phyloP scores from a whole-genome alignment of 2,888 invertebrate genomes.

The Synergus japonicus region DNA sequence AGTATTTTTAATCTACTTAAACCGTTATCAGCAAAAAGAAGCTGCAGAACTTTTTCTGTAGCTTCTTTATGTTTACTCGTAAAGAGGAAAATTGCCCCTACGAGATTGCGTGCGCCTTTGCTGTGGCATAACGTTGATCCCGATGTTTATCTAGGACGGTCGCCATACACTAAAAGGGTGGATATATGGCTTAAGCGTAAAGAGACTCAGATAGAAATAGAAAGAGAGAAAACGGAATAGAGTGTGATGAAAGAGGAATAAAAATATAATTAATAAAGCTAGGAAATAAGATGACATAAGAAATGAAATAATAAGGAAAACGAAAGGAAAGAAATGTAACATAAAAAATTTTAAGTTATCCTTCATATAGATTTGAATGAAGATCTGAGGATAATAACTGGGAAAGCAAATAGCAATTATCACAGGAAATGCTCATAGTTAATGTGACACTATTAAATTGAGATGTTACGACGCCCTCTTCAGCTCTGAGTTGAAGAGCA shows the following conservation, averaged over 20 bases:
- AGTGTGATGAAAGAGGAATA: background rate
- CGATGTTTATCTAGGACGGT: constrained; percentile 29
- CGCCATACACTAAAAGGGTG: constrained; percentile 15
- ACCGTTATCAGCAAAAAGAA: background rate
- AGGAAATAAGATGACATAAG: background rate
- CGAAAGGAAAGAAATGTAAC: background rate
- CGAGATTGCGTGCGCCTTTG: constrained; percentile 44
- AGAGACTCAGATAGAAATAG: constrained; percentile 15
- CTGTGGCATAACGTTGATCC: constrained; percentile 34
- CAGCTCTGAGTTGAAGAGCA: background rate
- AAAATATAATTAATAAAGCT: background rate
- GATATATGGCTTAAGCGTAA: constrained; percentile 33
- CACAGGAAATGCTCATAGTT: constrained; percentile 8
- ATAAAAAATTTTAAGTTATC: too few species aligned
- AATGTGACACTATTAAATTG: constrained; percentile 29
- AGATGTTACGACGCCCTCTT: background rate
- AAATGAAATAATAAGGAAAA: background rate
- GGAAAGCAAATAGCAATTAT: background rate
- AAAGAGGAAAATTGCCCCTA: constrained; percentile 47
- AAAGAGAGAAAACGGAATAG: background rate
- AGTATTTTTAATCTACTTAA: constrained; percentile 45
- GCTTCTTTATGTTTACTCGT: constrained; percentile 44
- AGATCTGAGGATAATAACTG: background rate
- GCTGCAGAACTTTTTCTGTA: background rate
- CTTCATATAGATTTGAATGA: background rate